These are phyloP conservation scores for Ostrea edulis DNA, from an alignment of 1,140 invertebrate species.

Conservation along the genomic window DNA sequence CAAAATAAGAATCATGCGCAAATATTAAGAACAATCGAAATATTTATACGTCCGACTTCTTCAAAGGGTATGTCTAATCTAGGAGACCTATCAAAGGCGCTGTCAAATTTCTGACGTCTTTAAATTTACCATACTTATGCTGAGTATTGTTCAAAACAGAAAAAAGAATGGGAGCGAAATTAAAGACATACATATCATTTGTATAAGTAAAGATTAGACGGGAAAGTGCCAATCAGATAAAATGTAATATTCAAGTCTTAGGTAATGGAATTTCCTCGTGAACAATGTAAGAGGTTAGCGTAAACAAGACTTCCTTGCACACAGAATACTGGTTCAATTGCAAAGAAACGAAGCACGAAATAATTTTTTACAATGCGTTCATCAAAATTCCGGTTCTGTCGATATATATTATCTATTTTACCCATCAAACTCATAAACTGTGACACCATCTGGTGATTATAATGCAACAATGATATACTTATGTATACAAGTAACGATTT, in stretches of 20 bases:
- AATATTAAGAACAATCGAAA: constrained; percentile 33
- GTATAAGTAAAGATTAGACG: constrained; percentile 17
- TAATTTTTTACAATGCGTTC: not conserved
- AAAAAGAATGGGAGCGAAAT: constrained; percentile 1
- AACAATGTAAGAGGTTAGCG: not conserved
- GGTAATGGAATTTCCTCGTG: not conserved
- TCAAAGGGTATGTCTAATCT: not conserved
- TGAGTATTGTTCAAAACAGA: constrained; percentile 14
- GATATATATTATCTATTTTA: not conserved
- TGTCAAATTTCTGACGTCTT: constrained; percentile 20
- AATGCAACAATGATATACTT: not conserved
- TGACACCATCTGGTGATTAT: constrained; percentile 7
- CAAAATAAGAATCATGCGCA: constrained; percentile 11
- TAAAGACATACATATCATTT: constrained; percentile 25
- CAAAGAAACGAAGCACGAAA: constrained; percentile 1
- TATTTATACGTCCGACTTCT: constrained; percentile 31
- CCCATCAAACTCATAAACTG: constrained; percentile 9
- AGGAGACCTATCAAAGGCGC: not conserved
- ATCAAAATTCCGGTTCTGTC: constrained; percentile 10
- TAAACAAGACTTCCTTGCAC: not conserved
- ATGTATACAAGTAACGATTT: not conserved
- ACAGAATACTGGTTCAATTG: constrained; percentile 7
- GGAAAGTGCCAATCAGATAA: constrained; percentile 21
- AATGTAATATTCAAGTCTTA: not conserved
- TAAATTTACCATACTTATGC: constrained; percentile 20